phyloP scores from a whole-genome alignment of 2,888 invertebrate genomes.

The Heliothis peltigera region DNA sequence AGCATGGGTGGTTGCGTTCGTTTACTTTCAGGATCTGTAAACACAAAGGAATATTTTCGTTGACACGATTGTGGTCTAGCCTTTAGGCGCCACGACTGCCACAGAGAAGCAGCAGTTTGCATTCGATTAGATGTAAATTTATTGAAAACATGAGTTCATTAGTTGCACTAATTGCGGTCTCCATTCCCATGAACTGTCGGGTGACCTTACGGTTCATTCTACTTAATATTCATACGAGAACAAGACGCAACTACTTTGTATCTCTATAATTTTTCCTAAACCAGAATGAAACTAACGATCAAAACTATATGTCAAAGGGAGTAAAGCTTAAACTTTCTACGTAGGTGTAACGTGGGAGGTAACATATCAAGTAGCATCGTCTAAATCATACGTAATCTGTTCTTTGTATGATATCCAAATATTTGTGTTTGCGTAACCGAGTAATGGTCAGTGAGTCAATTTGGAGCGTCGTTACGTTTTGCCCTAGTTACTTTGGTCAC shows the following conservation, averaged over 20 bases:
- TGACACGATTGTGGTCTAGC: conserved; percentile 22
- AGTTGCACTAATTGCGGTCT: conserved; percentile 56
- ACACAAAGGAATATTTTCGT: conserved; percentile 30
- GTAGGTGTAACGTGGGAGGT: conserved; percentile 58
- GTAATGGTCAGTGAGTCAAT: conserved; percentile 69
- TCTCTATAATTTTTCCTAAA: conserved; percentile 39
- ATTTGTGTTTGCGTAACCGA: conserved; percentile 68
- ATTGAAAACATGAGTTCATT: conserved; percentile 57
- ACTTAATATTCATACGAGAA: conserved; percentile 43
- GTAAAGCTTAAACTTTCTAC: conserved; percentile 53
- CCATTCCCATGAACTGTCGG: conserved; percentile 49
- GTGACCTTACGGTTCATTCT: conserved; percentile 40
- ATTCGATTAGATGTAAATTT: conserved; percentile 55
- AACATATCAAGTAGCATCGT: conserved; percentile 61
- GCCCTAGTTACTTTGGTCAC: conserved; percentile 71
- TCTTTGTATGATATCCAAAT: conserved; percentile 60
- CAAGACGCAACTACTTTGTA: conserved; percentile 28
- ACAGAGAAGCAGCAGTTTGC: conserved; percentile 38
- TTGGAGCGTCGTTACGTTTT: conserved; percentile 65
- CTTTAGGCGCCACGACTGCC: conserved; percentile 38
- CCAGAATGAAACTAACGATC: conserved; percentile 54
- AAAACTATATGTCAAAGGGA: conserved; percentile 59
- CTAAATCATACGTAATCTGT: conserved; percentile 60
- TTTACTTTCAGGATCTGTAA: conserved; percentile 14
- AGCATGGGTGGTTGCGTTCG: conserved; percentile 27